These are phyloP conservation scores for Threskiornis aethiopicus DNA, from an alignment of 2,797 vertebrate species.

Conservation along the genomic window DNA sequence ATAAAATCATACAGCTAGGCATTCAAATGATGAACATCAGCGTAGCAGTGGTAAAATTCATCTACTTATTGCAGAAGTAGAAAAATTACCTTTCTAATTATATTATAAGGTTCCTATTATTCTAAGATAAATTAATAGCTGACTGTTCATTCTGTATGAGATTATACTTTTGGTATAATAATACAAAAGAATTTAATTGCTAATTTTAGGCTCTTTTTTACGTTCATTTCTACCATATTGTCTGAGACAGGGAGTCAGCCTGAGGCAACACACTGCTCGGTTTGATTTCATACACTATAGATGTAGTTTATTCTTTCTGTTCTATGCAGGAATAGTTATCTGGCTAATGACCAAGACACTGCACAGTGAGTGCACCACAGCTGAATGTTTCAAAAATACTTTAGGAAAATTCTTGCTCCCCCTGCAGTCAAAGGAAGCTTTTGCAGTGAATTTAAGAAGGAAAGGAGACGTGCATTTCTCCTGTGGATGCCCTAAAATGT, in stretches of 20 bases:
- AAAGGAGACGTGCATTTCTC: background rate
- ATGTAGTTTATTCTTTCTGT: background rate
- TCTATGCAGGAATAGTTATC: background rate
- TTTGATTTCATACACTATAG: background rate
- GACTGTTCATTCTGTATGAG: background rate
- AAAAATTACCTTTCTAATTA: background rate
- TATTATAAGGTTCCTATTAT: background rate
- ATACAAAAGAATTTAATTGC: background rate
- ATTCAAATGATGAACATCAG: background rate
- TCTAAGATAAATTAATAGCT: background rate
- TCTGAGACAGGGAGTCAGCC: background rate
- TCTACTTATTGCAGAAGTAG: background rate
- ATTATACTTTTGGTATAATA: background rate
- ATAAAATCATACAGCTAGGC: background rate
- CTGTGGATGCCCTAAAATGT: background rate
- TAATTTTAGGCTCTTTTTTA: background rate
- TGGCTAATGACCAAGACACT: background rate
- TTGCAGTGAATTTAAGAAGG: background rate
- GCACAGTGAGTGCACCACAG: background rate
- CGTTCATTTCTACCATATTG: background rate
- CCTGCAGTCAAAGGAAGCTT: constrained; percentile 3
- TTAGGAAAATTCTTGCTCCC: constrained; percentile 42
- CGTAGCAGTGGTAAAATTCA: background rate
- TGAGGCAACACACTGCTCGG: background rate
- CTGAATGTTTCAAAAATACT: background rate